These are phyloP conservation scores for Drosophila lacteicornis DNA, from an alignment of 1,140 invertebrate genomes.

Conservation along the genomic window DNA sequence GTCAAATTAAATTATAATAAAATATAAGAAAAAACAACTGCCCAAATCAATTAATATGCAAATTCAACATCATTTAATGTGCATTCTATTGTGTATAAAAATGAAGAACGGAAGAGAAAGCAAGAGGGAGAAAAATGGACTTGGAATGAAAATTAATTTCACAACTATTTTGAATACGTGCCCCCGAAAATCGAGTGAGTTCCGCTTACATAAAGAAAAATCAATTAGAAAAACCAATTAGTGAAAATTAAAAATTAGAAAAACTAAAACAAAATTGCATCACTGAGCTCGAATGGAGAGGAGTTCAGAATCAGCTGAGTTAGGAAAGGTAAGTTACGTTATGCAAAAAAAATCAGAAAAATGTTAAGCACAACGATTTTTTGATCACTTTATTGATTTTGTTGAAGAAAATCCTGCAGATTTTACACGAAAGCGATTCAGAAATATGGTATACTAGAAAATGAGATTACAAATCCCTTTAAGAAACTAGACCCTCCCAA, in stretches of 20 bases:
- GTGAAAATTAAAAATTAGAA: conserved; percentile 40
- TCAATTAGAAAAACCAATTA: background rate
- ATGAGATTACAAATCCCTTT: no score
- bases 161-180: conserved; percentile 46
- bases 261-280: conserved; percentile 6
- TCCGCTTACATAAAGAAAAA: conserved; percentile 35
- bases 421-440: background rate
- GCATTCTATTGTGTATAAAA: conserved; percentile 40
- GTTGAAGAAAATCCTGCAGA: background rate
- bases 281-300: conserved; percentile 1
- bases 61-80: conserved; percentile 18
- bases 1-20: conserved; percentile 36
- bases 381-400: background rate
- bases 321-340: conserved; percentile 16
- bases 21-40: conserved; percentile 17
- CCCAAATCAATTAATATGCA: conserved; percentile 20
- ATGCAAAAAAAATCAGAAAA: background rate
- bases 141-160: conserved; percentile 27
- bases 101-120: conserved; percentile 12
- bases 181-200: conserved; percentile 52
- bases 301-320: background rate
- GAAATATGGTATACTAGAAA: no score
- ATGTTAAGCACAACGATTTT: no score
- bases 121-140: background rate
- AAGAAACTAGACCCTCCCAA: no score